Base-by-base conservation (phyloP, 2,113 vertebrate species). In the Acinonyx jubatus region DNA sequence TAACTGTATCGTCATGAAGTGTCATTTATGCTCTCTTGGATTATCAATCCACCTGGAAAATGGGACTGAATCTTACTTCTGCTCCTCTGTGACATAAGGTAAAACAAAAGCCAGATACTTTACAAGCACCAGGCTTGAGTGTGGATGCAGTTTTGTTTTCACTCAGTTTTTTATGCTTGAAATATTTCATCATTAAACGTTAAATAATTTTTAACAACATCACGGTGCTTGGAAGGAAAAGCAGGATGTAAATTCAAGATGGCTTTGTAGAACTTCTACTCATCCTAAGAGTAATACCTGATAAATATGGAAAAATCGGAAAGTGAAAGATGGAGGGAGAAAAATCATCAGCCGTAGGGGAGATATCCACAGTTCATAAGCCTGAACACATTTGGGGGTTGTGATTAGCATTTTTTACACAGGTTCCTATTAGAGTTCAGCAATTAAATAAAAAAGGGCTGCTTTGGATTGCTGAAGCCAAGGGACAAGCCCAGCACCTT, bases 181-280 rank as follows among this genome's bases (percentile, higher is more conserved):
- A 45, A 69, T 48, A 36, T 68, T 79, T 85, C 12, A 83, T 66
- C 82, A 52, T 33, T 74, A 65, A 74, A 79, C 7, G 29, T 73
- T 74, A 76, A 73, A 80, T 95, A 87, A 93, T 88, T 95, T 82
- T 94, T 79, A 33, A 61, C 66, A 41, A 23, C 5, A 65, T 57
- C 41, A 41, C 10, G 41, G 1, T 66, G n/a, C 45, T 71, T 90
- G 80, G 29, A 94, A 55, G 57, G 29, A 71, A 98, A 97, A 31
- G 21, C 27, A 91, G 50, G 38, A 61, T 69, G n/a, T 84, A 84
- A 79, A 50, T 85, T 94, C 38, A 96, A 89, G n/a, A 71, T 61
- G 52, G 89, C 55, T 33, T 83, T 71, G 74, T 45, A 36, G 65
- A 83, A 66, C 19, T 45, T 76, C 45, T 31, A 45, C 23, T 88